Evolutionary conservation across 2,113 vertebrate species (phyloP), one percentile per base, ranked within the genome.

Genomic region (Pelmatolapia mariae): DNA sequence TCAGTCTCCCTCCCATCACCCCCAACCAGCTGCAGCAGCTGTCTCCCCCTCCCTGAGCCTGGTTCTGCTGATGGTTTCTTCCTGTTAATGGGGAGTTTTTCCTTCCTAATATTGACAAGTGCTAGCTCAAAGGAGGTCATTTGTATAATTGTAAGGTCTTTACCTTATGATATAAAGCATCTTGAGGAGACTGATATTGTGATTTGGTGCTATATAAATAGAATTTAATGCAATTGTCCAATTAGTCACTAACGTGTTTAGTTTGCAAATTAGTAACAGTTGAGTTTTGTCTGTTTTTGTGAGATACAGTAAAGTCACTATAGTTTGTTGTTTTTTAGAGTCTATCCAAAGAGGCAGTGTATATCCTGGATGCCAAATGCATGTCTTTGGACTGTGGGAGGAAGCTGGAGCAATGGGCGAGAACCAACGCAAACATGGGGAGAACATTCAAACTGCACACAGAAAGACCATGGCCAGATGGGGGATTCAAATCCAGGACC

Each of bases 1-100:
- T 24, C 2, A 0, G 2, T 9, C n/a, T 19, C 29, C 3, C 59
- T 33, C 29, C 29, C 4, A 63, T 63, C 29, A 33, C 0, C 29
- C 36, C 29, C 57, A 61, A 61, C 3, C 9, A 19, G 59, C 29
- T 61, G 9, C 29, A 61, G 57, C 29, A 61, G 0, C 29, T 61
- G 29, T 63, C 29, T 1, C 59, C 59, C 2, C 4, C 57, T 61
- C 0, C 57, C 15, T 0, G 9, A 63, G 26, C 56, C 54, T 63
- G 59, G 5, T 63, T 63, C 29, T 63, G 59, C 59, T 63, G 16
- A 33, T 33, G 59, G 16, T 61, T 61, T 33, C 29, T 63, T 63
- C 59, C 16, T 33, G 59, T 63, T 33, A 19, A 63, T 33, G 29
- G 59, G 3, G 59, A 33, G 4, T 11, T 63, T 61, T 63, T 63